Evolutionary conservation across 2,797 vertebrate species (phyloP).

Genomic region (Hydrocynus forskahlii): DNA sequence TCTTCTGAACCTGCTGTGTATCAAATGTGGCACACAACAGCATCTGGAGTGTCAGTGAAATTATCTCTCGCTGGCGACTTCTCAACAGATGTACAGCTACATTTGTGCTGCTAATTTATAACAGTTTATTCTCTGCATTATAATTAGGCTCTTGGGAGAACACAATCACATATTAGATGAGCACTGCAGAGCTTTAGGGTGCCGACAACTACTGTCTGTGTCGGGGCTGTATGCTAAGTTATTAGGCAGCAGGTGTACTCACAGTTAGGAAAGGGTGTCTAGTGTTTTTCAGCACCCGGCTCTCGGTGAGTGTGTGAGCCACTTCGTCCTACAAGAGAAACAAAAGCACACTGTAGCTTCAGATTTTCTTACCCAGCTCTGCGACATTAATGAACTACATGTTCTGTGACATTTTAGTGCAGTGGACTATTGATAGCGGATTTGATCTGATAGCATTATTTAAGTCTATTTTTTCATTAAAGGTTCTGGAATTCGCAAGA

Average conservation of each 20-base stretch:
- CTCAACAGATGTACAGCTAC: conserved; percentile 59
- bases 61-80: conserved; percentile 63
- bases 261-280: conserved; percentile 97
- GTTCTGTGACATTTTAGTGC: background rate
- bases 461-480: too few species aligned
- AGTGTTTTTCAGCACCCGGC: conserved; percentile 96
- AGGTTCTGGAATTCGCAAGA: too few species aligned
- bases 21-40: conserved; percentile 59
- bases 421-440: background rate
- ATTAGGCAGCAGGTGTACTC: conserved; percentile 70
- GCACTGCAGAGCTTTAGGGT: conserved; percentile 43
- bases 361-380: background rate
- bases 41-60: conserved; percentile 69
- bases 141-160: conserved; percentile 62
- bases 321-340: conserved; percentile 88
- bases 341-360: background rate
- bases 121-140: conserved; percentile 64
- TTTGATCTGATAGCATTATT: too few species aligned
- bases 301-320: conserved; percentile 96
- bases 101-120: conserved; percentile 64
- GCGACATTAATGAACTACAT: background rate
- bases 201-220: conserved; percentile 24
- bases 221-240: conserved; percentile 24
- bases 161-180: conserved; percentile 50
- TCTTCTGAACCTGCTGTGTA: conserved; percentile 63